Conservation (phyloP, 2,888 invertebrate species). For the Andricus quercusramuli region DNA sequence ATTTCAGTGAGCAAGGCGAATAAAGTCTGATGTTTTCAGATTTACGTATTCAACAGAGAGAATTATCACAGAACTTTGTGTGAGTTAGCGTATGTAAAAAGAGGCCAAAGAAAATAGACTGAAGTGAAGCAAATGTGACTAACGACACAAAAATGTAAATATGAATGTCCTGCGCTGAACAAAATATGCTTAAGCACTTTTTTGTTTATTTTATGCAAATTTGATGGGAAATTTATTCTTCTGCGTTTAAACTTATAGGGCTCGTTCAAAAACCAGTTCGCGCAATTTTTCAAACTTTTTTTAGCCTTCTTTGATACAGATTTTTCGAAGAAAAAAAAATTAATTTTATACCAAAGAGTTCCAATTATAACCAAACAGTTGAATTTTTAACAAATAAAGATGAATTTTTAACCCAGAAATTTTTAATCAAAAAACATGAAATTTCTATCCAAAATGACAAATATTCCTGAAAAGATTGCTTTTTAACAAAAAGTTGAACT, state of each 20-base stretch:
- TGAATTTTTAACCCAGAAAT: too few relatives aligned
- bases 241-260: not conserved
- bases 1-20: conserved; percentile 17
- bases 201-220: not conserved
- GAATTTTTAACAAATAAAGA: too few relatives aligned
- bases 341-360: too few relatives aligned
- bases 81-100: not conserved
- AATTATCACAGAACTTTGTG: conserved; percentile 7
- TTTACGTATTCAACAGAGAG: conserved; percentile 8
- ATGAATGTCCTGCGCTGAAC: not conserved
- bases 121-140: conserved; percentile 1
- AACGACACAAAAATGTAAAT: conserved; percentile 7
- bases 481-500: too few relatives aligned
- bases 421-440: too few relatives aligned
- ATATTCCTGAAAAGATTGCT: too few relatives aligned
- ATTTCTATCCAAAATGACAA: too few relatives aligned
- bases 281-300: too few relatives aligned
- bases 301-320: too few relatives aligned
- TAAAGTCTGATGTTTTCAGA: conserved; percentile 15
- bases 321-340: too few relatives aligned
- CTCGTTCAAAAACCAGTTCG: too few relatives aligned
- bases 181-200: conserved; percentile 1
- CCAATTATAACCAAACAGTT: too few relatives aligned
- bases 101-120: not conserved
- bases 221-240: not conserved